Percentiles rank a stretch among this genome's conserved stretches.
phyloP scores from a whole-genome alignment of 2,888 invertebrate genomes.

The Busseola fusca region DNA sequence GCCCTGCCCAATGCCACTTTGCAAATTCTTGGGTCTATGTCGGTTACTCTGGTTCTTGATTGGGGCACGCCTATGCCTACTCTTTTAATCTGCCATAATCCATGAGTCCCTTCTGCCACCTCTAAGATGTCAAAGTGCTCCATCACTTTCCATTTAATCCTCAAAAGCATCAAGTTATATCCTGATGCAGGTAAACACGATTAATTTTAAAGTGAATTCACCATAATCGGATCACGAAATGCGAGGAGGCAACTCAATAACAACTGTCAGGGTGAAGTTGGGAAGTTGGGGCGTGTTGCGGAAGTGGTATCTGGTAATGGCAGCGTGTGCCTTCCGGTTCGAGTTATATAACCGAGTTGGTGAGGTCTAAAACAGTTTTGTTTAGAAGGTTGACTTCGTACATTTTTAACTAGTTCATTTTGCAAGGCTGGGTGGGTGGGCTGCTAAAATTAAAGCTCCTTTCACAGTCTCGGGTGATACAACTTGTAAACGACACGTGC shows the following conservation, averaged over 20 bases:
- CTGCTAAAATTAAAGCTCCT: not conserved
- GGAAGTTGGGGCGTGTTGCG: slow-evolving; percentile 60
- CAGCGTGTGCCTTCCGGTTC: slow-evolving; percentile 57
- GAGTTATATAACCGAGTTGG: slow-evolving; percentile 43
- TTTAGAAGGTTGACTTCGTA: slow-evolving; percentile 8
- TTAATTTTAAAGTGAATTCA: slow-evolving; percentile 60
- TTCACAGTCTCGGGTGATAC: not conserved
- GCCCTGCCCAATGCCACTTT: too few relatives aligned
- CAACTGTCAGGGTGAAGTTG: slow-evolving; percentile 61
- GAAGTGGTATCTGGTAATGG: slow-evolving; percentile 64
- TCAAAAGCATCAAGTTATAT: slow-evolving; percentile 30
- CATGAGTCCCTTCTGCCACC: not conserved
- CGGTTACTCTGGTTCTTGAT: too few relatives aligned
- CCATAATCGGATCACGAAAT: slow-evolving; percentile 59
- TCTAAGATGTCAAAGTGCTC: slow-evolving; percentile 11
- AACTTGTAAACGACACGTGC: too few relatives aligned
- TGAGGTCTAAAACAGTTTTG: not conserved
- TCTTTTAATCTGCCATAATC: slow-evolving; percentile 4
- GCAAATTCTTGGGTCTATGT: too few relatives aligned
- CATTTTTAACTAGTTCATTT: not conserved
- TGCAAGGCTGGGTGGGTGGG: too few relatives aligned
- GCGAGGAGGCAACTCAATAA: slow-evolving; percentile 59
- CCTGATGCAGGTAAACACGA: slow-evolving; percentile 42
- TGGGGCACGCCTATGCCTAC: not conserved
- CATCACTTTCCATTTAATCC: slow-evolving; percentile 14